A percentile compares a stretch with the other conserved stretches of the same genome.
Conservation (phyloP, 2,888 invertebrate species). For the Hyles lineata region DNA sequence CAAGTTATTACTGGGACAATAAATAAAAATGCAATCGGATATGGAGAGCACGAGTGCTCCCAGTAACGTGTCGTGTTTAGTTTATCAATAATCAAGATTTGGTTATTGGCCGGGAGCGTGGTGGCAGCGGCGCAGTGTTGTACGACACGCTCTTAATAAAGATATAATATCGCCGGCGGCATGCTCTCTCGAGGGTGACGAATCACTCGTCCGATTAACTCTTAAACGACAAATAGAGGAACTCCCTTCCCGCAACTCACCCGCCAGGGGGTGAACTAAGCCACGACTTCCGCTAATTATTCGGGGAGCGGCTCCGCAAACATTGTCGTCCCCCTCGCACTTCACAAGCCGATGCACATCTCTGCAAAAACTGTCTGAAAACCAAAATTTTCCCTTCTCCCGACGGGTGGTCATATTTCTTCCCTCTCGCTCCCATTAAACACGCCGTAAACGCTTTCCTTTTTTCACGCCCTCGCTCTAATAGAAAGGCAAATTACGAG, state of each 20-base stretch:
- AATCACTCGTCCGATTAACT: constrained; percentile 84
- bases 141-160: constrained; percentile 77
- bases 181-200: constrained; percentile 82
- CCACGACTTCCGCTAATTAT: constrained; percentile 84
- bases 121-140: constrained; percentile 62
- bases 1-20: neutral
- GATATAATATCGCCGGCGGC: constrained; percentile 78
- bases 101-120: constrained; percentile 73
- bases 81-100: constrained; percentile 77
- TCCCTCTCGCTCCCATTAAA: constrained; percentile 85
- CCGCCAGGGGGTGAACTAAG: constrained; percentile 79
- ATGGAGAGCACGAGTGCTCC: neutral
- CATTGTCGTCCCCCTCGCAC: constrained; percentile 76
- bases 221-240: constrained; percentile 85
- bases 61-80: constrained; percentile 4
- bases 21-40: neutral
- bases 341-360: constrained; percentile 79
- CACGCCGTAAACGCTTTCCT: constrained; percentile 85
- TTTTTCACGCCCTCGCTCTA: constrained; percentile 85
- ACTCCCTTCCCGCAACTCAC: constrained; percentile 78
- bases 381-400: constrained; percentile 84
- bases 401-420: constrained; percentile 83
- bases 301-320: constrained; percentile 73
- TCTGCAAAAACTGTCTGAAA: constrained; percentile 83
- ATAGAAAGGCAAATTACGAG: constrained; percentile 86